Percentiles rank a stretch among this genome's conserved stretches.
Conservation (phyloP, 2,797 vertebrate genomes). For the Myotis vivesi region DNA sequence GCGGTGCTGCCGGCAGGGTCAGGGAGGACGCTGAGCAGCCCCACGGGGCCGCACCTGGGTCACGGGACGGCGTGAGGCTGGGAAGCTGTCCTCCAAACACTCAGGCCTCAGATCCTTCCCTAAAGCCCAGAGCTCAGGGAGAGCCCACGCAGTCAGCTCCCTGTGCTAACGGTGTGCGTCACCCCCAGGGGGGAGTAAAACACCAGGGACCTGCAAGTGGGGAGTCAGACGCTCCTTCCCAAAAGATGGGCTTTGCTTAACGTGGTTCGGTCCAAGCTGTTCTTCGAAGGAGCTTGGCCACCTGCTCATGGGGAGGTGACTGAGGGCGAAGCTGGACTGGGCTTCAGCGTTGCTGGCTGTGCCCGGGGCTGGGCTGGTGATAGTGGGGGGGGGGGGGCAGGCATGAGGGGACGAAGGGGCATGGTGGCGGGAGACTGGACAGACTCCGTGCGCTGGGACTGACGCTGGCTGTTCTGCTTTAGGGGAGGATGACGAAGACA, state of each 20-base stretch:
- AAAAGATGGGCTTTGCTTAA: background rate
- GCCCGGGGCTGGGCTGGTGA: background rate
- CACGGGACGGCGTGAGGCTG: background rate
- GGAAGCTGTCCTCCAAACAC: background rate
- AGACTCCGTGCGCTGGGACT: background rate
- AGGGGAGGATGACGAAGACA: slow-evolving; percentile 98
- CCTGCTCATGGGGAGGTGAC: background rate
- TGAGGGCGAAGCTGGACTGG: background rate
- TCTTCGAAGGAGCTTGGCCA: background rate
- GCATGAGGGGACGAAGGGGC: no score
- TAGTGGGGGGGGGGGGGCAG: no score
- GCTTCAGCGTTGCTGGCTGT: background rate
- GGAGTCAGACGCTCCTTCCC: background rate
- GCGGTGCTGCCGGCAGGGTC: background rate
- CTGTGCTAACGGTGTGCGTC: background rate
- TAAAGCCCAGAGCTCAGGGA: no score
- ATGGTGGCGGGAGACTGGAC: rapidly evolving
- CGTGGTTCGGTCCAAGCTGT: background rate
- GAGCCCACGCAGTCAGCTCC: background rate
- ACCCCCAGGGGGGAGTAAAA: background rate
- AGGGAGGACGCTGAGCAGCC: background rate
- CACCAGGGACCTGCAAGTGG: background rate
- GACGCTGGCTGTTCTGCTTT: slow-evolving; percentile 70
- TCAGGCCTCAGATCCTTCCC: background rate
- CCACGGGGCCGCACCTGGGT: background rate